These are phyloP conservation scores for Craterocephalus amniculus DNA, from an alignment of 2,797 vertebrate genomes.

Conservation along the genomic window DNA sequence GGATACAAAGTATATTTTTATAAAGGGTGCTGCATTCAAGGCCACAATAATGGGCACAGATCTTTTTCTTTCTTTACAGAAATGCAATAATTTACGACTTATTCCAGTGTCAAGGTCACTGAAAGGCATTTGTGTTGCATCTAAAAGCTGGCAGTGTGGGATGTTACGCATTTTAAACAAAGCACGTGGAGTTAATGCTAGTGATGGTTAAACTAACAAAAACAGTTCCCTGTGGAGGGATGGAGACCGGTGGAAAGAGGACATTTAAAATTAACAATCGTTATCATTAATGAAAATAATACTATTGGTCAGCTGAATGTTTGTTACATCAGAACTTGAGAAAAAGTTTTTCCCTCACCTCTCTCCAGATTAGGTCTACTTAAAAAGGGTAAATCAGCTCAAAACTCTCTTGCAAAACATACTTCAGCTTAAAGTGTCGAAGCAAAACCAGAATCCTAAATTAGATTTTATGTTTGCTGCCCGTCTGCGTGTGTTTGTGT, in stretches of 20 bases:
- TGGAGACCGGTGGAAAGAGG: background rate
- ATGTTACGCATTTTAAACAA: too few relatives aligned
- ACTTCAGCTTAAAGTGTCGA: too few relatives aligned
- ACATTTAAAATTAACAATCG: background rate
- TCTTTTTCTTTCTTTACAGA: too few relatives aligned
- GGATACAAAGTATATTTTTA: too few relatives aligned
- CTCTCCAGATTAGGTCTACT: background rate
- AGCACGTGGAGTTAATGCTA: too few relatives aligned
- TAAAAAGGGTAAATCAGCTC: too few relatives aligned
- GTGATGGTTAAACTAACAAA: background rate
- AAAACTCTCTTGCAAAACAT: background rate
- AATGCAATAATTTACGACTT: too few relatives aligned
- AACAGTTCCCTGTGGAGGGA: background rate
- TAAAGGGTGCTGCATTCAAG: too few relatives aligned
- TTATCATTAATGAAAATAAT: background rate
- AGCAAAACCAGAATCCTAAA: background rate
- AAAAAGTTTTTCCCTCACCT: background rate
- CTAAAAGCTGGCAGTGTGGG: too few relatives aligned
- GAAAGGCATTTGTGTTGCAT: too few relatives aligned
- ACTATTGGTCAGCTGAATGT: background rate
- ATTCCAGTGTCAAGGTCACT: too few relatives aligned
- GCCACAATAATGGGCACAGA: too few relatives aligned
- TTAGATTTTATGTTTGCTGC: background rate
- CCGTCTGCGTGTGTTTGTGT: background rate
- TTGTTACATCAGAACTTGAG: background rate